These are phyloP conservation scores for Rhabdophis nuchalis DNA, from an alignment of 2,797 vertebrate species.

Conservation along the genomic window DNA sequence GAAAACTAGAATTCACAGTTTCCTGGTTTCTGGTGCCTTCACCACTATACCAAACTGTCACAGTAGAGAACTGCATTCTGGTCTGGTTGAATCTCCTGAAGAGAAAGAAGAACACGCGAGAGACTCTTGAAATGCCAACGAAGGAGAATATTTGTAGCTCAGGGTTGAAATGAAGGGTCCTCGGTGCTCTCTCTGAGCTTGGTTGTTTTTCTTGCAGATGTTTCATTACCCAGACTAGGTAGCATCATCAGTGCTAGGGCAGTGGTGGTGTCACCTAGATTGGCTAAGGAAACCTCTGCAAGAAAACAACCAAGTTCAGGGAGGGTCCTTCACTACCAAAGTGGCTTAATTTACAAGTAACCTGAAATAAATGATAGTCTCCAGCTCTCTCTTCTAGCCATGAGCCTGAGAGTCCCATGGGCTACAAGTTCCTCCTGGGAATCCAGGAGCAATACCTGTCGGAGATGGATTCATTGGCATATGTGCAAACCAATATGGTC, in stretches of 20 bases:
- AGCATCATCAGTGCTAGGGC: no score
- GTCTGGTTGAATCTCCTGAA: neutral
- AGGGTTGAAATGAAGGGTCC: no score
- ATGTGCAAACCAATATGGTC: no score
- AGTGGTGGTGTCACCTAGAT: no score
- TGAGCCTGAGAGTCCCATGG: neutral
- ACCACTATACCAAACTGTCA: neutral
- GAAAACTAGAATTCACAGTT: no score
- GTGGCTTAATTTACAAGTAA: neutral
- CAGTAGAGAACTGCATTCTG: neutral
- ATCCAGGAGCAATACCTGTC: neutral
- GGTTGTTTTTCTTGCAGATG: no score
- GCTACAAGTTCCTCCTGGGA: no score
- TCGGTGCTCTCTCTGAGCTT: no score
- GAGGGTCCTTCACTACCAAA: neutral
- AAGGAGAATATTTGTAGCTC: no score
- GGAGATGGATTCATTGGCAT: neutral
- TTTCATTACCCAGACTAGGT: no score
- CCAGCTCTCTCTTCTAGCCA: neutral
- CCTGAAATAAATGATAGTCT: neutral
- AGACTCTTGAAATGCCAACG: no score
- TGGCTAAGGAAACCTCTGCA: neutral
- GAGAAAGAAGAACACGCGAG: neutral
- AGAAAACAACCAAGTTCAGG: neutral
- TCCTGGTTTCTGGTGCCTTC: neutral